Evolutionary conservation across 2,797 vertebrate genomes (phyloP).

Genomic region (Argya squamiceps): DNA sequence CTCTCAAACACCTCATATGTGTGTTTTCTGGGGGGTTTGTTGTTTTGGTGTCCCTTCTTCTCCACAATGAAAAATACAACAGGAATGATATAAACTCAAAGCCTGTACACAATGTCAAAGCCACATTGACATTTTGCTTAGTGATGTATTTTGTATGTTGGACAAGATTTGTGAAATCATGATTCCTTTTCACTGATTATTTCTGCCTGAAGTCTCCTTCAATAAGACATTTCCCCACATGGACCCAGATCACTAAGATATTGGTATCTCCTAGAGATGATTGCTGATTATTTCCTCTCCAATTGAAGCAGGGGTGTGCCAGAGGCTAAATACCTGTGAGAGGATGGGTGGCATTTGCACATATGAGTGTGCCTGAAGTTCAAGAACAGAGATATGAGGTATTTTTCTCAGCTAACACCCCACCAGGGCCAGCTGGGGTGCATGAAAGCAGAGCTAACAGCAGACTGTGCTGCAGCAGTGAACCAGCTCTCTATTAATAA

Average conservation of each 20-base stretch:
- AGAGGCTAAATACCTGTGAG: background rate
- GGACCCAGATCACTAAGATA: background rate
- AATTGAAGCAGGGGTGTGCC: accelerated
- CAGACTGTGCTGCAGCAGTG: background rate
- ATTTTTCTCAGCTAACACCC: background rate
- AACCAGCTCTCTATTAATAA: background rate
- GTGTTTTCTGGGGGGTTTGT: accelerated
- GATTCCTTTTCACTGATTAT: background rate
- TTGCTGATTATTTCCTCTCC: background rate
- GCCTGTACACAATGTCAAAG: background rate
- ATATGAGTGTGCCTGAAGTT: background rate
- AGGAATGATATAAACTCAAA: background rate
- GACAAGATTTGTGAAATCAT: background rate
- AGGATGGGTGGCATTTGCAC: accelerated
- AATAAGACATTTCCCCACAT: background rate
- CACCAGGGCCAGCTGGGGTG: background rate
- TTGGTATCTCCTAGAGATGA: background rate
- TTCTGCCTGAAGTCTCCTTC: background rate
- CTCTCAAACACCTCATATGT: background rate
- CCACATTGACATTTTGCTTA: background rate
- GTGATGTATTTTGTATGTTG: background rate
- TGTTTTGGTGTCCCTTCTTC: background rate
- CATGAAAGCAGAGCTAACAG: background rate
- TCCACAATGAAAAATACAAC: background rate
- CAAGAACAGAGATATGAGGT: background rate